phyloP scores from a whole-genome alignment of 2,888 invertebrate species.

The Stenurella melanura region DNA sequence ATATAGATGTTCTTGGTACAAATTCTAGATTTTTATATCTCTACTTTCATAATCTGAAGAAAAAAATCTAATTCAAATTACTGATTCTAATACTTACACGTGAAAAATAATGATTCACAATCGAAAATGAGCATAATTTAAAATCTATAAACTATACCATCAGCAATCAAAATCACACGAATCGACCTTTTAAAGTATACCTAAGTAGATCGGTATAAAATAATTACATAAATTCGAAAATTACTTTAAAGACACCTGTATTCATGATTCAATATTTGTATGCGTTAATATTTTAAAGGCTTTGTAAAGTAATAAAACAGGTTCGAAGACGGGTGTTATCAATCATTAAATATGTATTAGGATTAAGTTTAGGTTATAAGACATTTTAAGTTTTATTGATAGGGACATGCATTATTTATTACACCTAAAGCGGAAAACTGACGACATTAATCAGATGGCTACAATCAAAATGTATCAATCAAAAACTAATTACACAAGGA shows the following conservation, averaged over 20 bases:
- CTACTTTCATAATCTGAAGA: too few relatives aligned
- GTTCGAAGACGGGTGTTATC: slow-evolving; percentile 34
- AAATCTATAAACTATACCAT: too few relatives aligned
- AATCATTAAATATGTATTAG: slow-evolving; percentile 41
- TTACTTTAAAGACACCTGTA: slow-evolving; percentile 1
- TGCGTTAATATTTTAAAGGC: background rate
- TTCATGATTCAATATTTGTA: slow-evolving; percentile 10
- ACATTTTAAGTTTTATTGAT: slow-evolving; percentile 35
- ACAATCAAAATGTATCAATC: slow-evolving; percentile 34
- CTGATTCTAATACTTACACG: too few relatives aligned
- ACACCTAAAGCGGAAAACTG: slow-evolving; percentile 30
- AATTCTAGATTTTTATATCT: too few relatives aligned
- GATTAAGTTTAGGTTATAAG: slow-evolving; percentile 33
- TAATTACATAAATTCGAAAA: slow-evolving; percentile 23
- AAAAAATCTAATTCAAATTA: too few relatives aligned
- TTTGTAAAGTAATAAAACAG: slow-evolving; percentile 28
- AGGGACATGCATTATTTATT: slow-evolving; percentile 29
- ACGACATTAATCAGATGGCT: slow-evolving; percentile 25
- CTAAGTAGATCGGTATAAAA: too few relatives aligned
- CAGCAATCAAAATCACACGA: too few relatives aligned
- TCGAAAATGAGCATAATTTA: too few relatives aligned
- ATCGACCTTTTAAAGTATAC: too few relatives aligned
- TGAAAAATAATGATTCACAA: too few relatives aligned
- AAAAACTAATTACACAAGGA: slow-evolving; percentile 13
- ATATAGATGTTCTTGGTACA: too few relatives aligned